Evolutionary conservation across 2,113 vertebrate genomes (phyloP).

Genomic region (Microtus oregoni): DNA sequence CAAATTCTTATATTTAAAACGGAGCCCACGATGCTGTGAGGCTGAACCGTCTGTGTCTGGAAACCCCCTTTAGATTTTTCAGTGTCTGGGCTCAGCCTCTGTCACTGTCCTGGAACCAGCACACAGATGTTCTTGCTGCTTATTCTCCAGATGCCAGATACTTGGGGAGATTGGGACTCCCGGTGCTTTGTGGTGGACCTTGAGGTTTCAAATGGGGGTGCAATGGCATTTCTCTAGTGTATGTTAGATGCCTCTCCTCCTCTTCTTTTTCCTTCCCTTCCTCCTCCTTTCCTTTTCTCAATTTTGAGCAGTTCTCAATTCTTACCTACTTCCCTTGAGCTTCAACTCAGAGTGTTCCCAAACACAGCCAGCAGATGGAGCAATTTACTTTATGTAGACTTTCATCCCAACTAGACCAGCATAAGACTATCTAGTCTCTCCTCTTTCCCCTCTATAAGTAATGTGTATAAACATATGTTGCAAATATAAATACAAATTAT

Average conservation of each 20-base stretch:
- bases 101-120: too few relatives aligned
- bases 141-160: not conserved
- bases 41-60: not conserved
- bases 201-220: not conserved
- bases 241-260: not conserved
- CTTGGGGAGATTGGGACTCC: not conserved
- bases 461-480: not conserved
- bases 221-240: not conserved
- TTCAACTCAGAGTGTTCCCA: constrained; percentile 45
- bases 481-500: constrained; percentile 3
- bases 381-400: constrained; percentile 76
- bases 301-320: not conserved
- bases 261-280: not conserved
- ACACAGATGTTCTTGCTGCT: not conserved
- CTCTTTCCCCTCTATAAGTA: not conserved
- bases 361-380: constrained; percentile 86
- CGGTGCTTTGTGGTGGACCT: not conserved
- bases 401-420: not conserved
- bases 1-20: not conserved
- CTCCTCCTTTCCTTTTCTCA: not conserved
- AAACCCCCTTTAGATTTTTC: not conserved
- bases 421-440: not conserved
- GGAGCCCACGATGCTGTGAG: not conserved
- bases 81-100: not conserved
- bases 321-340: not conserved